Percentiles rank a stretch among this genome's conserved stretches.
Conservation (phyloP, 2,888 invertebrate genomes). For the Sinelater perroti region DNA sequence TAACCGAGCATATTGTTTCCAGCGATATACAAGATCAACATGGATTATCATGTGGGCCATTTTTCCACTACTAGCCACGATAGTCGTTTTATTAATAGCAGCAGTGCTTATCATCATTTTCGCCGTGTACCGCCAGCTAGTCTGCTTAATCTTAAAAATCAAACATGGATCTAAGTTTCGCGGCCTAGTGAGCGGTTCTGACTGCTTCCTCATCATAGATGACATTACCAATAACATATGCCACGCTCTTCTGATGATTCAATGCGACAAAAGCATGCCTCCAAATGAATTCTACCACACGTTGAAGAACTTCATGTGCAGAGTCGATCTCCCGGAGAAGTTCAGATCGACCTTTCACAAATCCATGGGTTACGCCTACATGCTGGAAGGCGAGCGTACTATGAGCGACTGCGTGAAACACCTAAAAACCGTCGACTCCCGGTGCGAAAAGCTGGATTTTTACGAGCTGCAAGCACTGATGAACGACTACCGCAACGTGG, state of each 20-base stretch:
- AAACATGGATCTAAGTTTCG: slow-evolving; percentile 58
- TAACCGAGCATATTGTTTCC: too few species aligned
- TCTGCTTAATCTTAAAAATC: slow-evolving; percentile 40
- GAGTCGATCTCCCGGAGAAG: slow-evolving; percentile 8
- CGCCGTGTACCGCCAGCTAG: slow-evolving; percentile 36
- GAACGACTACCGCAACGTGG: slow-evolving; percentile 49
- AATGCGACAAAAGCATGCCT: background rate
- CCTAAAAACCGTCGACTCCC: slow-evolving; percentile 2
- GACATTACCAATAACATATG: slow-evolving; percentile 60
- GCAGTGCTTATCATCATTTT: background rate
- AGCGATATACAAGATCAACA: too few species aligned
- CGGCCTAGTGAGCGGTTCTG: slow-evolving; percentile 63
- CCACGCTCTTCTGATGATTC: slow-evolving; percentile 62
- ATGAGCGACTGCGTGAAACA: slow-evolving; percentile 23
- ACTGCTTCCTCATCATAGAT: slow-evolving; percentile 66
- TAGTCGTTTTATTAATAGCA: too few species aligned
- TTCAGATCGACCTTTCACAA: slow-evolving; percentile 15
- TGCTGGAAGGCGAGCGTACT: slow-evolving; percentile 59
- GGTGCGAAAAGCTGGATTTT: background rate
- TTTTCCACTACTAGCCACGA: too few species aligned
- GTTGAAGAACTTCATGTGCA: background rate
- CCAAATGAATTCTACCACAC: background rate
- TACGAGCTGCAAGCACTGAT: slow-evolving; percentile 2
- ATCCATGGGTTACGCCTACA: slow-evolving; percentile 64
- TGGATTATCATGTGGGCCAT: too few species aligned